These are phyloP conservation scores for Dendroctonus valens DNA, from an alignment of 1,140 invertebrate genomes.

Conservation along the genomic window DNA sequence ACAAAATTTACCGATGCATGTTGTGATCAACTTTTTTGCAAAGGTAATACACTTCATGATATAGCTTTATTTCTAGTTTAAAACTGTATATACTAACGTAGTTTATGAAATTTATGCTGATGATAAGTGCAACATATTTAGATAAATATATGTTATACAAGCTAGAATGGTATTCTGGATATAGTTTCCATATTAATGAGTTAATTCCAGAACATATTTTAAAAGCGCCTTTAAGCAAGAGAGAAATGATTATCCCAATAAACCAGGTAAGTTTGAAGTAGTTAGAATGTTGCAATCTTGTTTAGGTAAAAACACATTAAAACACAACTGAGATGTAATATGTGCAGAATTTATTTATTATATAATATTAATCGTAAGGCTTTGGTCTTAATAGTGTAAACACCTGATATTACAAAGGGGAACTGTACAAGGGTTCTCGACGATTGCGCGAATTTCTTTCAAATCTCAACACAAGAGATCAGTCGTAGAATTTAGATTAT, in stretches of 20 bases:
- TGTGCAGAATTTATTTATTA: conserved; percentile 50
- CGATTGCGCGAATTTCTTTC: conserved; percentile 1
- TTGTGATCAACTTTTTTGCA: neutral
- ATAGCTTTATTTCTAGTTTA: conserved; percentile 31
- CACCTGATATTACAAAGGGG: conserved; percentile 47
- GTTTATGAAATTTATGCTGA: conserved; percentile 27
- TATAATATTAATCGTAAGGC: conserved; percentile 49
- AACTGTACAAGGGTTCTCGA: conserved; percentile 43
- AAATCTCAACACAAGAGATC: neutral
- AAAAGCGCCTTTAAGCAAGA: no score
- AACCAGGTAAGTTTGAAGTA: no score
- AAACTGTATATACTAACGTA: conserved; percentile 32
- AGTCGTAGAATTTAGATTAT: no score
- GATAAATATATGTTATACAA: conserved; percentile 29
- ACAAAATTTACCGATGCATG: no score
- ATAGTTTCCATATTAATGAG: no score
- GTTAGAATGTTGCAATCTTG: no score
- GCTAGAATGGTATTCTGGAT: no score
- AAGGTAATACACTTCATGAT: neutral
- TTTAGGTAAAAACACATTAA: no score
- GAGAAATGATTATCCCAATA: no score
- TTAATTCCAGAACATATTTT: no score
- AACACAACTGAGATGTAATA: conserved; percentile 19
- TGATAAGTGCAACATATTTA: conserved; percentile 33
- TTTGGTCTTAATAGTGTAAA: conserved; percentile 48